Percentiles rank a stretch among this genome's conserved stretches.
phyloP scores from a whole-genome alignment of 2,888 invertebrate species.

The Blastobasis adustella region DNA sequence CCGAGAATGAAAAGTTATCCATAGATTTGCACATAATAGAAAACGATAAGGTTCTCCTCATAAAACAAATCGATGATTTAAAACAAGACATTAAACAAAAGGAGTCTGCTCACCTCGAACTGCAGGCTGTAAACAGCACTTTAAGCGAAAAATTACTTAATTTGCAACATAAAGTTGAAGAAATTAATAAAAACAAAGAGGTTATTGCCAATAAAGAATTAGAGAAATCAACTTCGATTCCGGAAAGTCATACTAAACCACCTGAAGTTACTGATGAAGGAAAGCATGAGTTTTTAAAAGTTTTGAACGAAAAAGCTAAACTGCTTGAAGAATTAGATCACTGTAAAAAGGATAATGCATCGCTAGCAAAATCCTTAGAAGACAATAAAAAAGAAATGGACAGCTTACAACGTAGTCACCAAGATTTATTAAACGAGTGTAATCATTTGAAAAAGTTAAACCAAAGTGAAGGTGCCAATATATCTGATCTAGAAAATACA shows the following conservation, averaged over 20 bases:
- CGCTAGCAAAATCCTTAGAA: conserved; percentile 21
- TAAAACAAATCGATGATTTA: conserved; percentile 58
- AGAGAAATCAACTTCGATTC: conserved; percentile 24
- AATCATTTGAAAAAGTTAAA: conserved; percentile 24
- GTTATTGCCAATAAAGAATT: conserved; percentile 33
- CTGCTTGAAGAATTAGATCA: conserved; percentile 23
- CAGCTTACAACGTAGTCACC: conserved; percentile 13
- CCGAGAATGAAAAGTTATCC: conserved; percentile 63
- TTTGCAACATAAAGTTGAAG: conserved; percentile 33
- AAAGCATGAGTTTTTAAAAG: conserved; percentile 19
- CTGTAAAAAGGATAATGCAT: conserved; percentile 29
- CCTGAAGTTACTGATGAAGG: conserved; percentile 13
- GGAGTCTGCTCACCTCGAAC: conserved; percentile 30
- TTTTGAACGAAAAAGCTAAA: conserved; percentile 24
- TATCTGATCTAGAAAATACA: conserved; percentile 23
- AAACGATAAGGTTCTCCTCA: conserved; percentile 66
- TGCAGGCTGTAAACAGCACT: conserved; percentile 34
- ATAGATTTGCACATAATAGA: conserved; percentile 69
- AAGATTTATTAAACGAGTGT: conserved; percentile 28
- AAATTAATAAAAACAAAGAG: conserved; percentile 27
- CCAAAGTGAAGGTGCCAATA: conserved; percentile 18
- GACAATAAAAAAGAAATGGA: conserved; percentile 1
- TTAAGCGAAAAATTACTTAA: conserved; percentile 46
- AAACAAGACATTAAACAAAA: conserved; percentile 43
- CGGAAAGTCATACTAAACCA: conserved; percentile 20